These are phyloP conservation scores for Erebia epiphron DNA, from an alignment of 2,888 invertebrate species.

Conservation along the genomic window DNA sequence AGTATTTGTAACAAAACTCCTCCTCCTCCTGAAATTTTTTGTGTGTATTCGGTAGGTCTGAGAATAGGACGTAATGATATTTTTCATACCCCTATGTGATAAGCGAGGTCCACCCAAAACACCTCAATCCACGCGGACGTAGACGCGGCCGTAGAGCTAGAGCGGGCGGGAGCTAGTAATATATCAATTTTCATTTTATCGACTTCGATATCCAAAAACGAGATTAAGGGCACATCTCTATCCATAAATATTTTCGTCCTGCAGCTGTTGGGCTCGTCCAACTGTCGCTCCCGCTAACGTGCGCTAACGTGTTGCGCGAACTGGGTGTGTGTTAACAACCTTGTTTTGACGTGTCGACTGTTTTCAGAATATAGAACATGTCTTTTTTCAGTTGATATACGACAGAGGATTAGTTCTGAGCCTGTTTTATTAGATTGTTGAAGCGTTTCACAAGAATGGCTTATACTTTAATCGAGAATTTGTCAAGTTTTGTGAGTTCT, in stretches of 20 bases:
- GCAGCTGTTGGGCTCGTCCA: slow-evolving; percentile 73
- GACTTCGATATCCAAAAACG: not conserved
- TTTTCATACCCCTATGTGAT: too few species aligned
- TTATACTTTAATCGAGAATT: not conserved
- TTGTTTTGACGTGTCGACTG: slow-evolving; percentile 75
- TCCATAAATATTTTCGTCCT: slow-evolving; percentile 63
- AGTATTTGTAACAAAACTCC: too few species aligned
- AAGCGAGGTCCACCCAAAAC: too few species aligned
- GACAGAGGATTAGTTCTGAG: slow-evolving; percentile 34
- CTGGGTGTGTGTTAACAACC: slow-evolving; percentile 72
- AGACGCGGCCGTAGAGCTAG: too few species aligned
- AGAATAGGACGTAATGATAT: too few species aligned
- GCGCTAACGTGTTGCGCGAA: slow-evolving; percentile 49
- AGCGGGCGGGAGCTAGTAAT: too few species aligned
- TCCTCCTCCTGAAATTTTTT: too few species aligned
- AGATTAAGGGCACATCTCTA: slow-evolving; percentile 45
- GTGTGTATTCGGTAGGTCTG: too few species aligned
- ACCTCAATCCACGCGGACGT: too few species aligned
- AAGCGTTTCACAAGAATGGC: slow-evolving; percentile 8
- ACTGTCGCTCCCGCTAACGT: slow-evolving; percentile 49
- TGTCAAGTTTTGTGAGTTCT: not conserved
- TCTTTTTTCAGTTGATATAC: slow-evolving; percentile 42
- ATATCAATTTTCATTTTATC: not conserved
- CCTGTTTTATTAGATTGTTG: slow-evolving; percentile 22
- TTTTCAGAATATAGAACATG: slow-evolving; percentile 58